Percentiles rank a stretch among this genome's conserved stretches.
Conservation (phyloP, 2,113 vertebrate species). For the Mobula hypostoma region DNA sequence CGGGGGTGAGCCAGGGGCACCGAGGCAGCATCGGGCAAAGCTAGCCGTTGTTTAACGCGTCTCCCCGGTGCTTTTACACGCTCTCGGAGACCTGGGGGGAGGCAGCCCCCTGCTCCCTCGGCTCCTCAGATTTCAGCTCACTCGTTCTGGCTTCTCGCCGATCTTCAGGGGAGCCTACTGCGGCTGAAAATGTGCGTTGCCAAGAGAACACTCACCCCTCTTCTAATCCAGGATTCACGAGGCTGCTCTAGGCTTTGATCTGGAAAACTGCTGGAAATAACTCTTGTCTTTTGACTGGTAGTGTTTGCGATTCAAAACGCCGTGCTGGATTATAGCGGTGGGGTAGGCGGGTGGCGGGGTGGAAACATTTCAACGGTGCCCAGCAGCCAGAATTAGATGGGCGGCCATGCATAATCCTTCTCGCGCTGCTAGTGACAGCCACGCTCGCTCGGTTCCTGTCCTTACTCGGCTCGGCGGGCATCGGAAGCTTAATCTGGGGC, state of each 20-base stretch:
- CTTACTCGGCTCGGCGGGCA: neutral
- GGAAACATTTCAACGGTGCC: neutral
- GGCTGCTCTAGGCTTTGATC: neutral
- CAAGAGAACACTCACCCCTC: neutral
- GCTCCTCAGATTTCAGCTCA: neutral
- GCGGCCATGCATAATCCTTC: neutral
- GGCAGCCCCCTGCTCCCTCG: neutral
- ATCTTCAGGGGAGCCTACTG: neutral
- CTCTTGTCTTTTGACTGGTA: neutral
- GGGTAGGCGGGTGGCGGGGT: too few species aligned
- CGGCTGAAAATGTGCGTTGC: constrained; percentile 4
- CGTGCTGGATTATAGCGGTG: neutral
- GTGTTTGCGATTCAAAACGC: neutral
- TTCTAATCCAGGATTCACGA: constrained; percentile 2
- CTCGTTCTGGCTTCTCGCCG: neutral
- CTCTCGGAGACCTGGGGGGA: neutral
- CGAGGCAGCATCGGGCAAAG: neutral
- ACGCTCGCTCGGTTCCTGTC: too few species aligned
- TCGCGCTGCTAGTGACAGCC: neutral
- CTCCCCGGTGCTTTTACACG: neutral
- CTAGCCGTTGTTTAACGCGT: too few species aligned
- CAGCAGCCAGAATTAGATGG: neutral
- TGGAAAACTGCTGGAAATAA: constrained; percentile 20
- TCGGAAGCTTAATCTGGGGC: neutral
- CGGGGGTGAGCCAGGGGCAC: too few species aligned